Conservation (phyloP, 2,888 invertebrate genomes). For the Orthonevra nobilis region DNA sequence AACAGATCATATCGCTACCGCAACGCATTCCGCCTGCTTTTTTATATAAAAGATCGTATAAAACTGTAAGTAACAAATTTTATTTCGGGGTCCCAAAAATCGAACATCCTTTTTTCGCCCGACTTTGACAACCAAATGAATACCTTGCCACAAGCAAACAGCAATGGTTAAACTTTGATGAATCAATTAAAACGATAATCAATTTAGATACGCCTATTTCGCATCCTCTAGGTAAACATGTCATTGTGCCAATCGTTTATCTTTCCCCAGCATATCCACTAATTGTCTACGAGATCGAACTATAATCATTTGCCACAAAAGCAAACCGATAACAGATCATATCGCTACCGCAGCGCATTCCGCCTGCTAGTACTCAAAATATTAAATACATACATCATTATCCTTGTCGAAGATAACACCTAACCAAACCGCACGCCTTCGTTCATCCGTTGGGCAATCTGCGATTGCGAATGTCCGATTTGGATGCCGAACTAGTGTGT, state of each 20-base stretch:
- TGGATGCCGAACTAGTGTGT: constrained; percentile 2
- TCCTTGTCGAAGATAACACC: constrained; percentile 40
- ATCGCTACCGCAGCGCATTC: constrained; percentile 5
- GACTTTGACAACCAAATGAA: too few relatives aligned
- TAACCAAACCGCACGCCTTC: not conserved
- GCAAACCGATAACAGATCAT: constrained; percentile 18
- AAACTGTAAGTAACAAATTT: too few relatives aligned
- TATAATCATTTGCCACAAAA: constrained; percentile 30
- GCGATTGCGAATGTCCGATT: too few relatives aligned
- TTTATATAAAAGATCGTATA: too few relatives aligned
- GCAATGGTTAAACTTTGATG: too few relatives aligned
- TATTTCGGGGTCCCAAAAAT: too few relatives aligned
- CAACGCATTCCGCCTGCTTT: constrained; percentile 8
- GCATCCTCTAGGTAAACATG: constrained; percentile 32
- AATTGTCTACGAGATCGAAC: not conserved
- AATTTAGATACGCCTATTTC: constrained; percentile 10
- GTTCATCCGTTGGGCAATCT: too few relatives aligned
- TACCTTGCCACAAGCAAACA: too few relatives aligned
- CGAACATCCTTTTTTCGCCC: too few relatives aligned
- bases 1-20: constrained; percentile 14
- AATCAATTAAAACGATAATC: constrained; percentile 38
- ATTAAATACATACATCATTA: constrained; percentile 59
- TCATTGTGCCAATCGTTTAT: constrained; percentile 10
- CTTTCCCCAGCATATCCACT: not conserved
- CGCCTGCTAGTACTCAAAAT: constrained; percentile 30